phyloP scores from a whole-genome alignment of 2,797 vertebrate species.

The Emydoidea blandingii region DNA sequence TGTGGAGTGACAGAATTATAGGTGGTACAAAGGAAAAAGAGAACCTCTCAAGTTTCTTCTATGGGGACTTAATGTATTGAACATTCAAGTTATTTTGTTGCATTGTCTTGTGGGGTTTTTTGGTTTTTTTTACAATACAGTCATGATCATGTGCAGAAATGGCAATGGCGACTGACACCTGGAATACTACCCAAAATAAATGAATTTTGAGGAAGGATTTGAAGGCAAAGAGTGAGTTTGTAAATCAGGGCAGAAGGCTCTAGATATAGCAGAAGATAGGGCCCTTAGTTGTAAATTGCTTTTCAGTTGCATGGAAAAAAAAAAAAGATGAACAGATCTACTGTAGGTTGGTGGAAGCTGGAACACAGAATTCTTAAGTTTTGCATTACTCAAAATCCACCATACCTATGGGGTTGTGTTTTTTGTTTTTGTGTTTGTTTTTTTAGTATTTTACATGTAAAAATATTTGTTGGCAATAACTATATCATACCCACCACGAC shows the following conservation, averaged over 20 bases:
- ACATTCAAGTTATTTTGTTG: background rate
- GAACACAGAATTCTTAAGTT: background rate
- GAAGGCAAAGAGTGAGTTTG: background rate
- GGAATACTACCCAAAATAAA: background rate
- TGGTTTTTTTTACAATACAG: background rate
- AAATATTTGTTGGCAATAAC: background rate
- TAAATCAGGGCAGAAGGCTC: background rate
- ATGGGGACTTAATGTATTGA: background rate
- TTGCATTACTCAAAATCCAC: background rate
- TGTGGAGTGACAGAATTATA: background rate
- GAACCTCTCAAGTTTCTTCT: background rate
- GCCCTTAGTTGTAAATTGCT: background rate
- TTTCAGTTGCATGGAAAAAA: background rate
- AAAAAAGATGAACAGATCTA: background rate
- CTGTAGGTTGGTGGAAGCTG: background rate
- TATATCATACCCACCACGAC: background rate
- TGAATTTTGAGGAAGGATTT: background rate
- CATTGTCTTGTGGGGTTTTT: background rate
- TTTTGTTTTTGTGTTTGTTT: accelerated
- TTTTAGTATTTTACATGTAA: background rate
- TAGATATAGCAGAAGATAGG: background rate
- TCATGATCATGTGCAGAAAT: background rate
- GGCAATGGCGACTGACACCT: background rate
- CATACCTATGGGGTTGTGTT: accelerated
- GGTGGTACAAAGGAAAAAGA: background rate